Conservation (phyloP, 2,113 vertebrate species). For the Etheostoma spectabile region DNA sequence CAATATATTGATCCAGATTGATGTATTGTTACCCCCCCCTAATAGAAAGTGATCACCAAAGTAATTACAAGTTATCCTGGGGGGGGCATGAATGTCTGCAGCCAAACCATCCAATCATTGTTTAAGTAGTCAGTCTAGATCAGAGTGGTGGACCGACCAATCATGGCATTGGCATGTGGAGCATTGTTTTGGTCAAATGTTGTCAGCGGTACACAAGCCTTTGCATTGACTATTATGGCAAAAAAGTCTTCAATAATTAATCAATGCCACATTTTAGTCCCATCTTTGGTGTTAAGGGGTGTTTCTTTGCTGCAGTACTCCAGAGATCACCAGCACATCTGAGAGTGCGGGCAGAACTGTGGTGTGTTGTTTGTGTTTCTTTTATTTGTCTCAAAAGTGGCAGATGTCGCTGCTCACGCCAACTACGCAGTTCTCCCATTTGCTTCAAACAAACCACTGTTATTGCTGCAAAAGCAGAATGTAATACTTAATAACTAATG, state of each 20-base stretch:
- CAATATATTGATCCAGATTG: too few relatives aligned
- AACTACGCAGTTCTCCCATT: constrained; percentile 12
- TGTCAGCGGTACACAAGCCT: too few relatives aligned
- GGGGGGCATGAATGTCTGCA: too few relatives aligned
- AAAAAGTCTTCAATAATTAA: constrained; percentile 6
- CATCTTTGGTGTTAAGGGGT: constrained; percentile 11
- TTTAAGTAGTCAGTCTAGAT: too few relatives aligned
- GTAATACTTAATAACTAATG: background rate
- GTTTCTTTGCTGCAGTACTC: constrained; percentile 33
- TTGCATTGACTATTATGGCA: background rate
- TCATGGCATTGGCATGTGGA: too few relatives aligned
- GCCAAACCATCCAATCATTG: too few relatives aligned
- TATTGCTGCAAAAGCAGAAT: constrained; percentile 12
- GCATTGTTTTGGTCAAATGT: too few relatives aligned
- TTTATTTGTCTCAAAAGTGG: constrained; percentile 48
- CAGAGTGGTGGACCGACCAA: too few relatives aligned
- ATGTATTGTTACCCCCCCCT: too few relatives aligned
- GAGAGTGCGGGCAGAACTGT: constrained; percentile 49
- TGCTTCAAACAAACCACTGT: background rate
- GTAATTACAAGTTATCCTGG: too few relatives aligned
- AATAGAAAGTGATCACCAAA: too few relatives aligned
- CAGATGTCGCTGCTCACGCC: constrained; percentile 59
- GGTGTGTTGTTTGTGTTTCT: constrained; percentile 55
- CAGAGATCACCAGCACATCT: constrained; percentile 50
- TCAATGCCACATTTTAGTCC: constrained; percentile 31